Conservation (phyloP, 1,140 invertebrate species). For the Orius laevigatus region DNA sequence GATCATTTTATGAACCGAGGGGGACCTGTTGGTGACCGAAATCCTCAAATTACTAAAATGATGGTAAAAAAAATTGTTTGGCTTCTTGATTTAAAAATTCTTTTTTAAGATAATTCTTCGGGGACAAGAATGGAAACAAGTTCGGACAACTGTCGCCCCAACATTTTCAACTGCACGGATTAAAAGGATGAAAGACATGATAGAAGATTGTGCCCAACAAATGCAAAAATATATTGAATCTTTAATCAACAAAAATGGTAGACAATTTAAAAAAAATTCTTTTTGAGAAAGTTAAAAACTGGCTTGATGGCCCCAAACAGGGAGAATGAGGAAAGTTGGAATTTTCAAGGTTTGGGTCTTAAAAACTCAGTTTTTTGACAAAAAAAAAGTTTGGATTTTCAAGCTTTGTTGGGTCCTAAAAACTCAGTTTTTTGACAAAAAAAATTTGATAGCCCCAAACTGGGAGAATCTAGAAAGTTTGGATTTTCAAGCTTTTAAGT, state of each 20-base stretch:
- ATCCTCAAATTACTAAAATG: slow-evolving; percentile 15
- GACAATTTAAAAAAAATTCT: slow-evolving; percentile 1
- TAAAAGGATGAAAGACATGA: slow-evolving; percentile 33
- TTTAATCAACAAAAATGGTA: slow-evolving; percentile 12
- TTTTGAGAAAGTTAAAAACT: too few relatives aligned
- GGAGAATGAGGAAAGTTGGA: too few relatives aligned
- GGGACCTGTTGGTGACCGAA: slow-evolving; percentile 10
- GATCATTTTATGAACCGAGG: slow-evolving; percentile 34
- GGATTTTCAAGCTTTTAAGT: too few relatives aligned
- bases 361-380: too few relatives aligned
- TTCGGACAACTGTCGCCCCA: slow-evolving; percentile 34
- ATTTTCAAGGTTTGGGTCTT: too few relatives aligned
- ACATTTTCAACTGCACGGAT: slow-evolving; percentile 40
- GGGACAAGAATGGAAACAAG: slow-evolving; percentile 34
- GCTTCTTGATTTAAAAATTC: slow-evolving; percentile 11
- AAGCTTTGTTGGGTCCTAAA: too few relatives aligned
- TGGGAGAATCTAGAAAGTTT: too few relatives aligned
- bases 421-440: too few relatives aligned
- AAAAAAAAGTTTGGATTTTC: too few relatives aligned
- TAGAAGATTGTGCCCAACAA: slow-evolving; percentile 26
- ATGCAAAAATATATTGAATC: slow-evolving; percentile 21
- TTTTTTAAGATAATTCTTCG: neutral
- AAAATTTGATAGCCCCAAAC: too few relatives aligned
- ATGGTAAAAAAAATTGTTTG: slow-evolving; percentile 8
- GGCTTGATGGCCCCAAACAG: too few relatives aligned